Evolutionary conservation across 2,888 invertebrate species (phyloP), one percentile per base, ranked within the genome.

Genomic region (Stenolophus ochropezus): DNA sequence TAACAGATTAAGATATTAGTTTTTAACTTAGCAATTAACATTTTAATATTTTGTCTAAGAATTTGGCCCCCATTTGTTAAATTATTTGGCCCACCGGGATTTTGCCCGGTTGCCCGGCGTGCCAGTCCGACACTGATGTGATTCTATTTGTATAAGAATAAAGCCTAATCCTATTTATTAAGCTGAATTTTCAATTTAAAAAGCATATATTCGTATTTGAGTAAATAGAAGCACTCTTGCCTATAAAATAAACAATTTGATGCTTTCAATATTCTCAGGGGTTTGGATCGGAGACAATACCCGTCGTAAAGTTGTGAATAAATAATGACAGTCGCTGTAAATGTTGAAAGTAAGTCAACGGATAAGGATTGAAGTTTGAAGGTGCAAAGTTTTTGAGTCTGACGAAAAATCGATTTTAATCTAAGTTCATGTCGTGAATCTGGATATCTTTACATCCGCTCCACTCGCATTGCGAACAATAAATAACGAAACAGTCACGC

Each of bases 341-440:
- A 33, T 33, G 27, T 5, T 6, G 18, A 33, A 69, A 69, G 65
- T 69, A 69, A 61, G 21, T 56, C 56, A 21, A 56, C 11, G 56
- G 56, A 18, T 56, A 20, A 21, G 18, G 21, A 21, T 56, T 56
- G 6, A 33, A 69, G 65, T 27, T 69, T 69, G 18, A 69, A 61
- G 65, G 65, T 69, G 33, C 33, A 69, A 69, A 69, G 27, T 69
- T 56, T 69, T 8, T 20, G 33, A 69, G 33, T 16, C 27, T 27
- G 33, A 27, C 27, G 65, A 73, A 73, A 73, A 73, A 73, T 73
- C 73, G 73, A 73, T 73, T 73, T 47, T 73, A 73, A 73, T 73
- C 73, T 73, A 73, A 73, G 73, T 73, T 73, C 73, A 73, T 73
- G 73, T 73, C 49, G 73, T 73, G 49, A 49, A 73, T 73, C 49